These are phyloP conservation scores for Zoroaster sp. DNA, from an alignment of 53 echinoderm and acorn worm genomes.

Conservation along the genomic window DNA sequence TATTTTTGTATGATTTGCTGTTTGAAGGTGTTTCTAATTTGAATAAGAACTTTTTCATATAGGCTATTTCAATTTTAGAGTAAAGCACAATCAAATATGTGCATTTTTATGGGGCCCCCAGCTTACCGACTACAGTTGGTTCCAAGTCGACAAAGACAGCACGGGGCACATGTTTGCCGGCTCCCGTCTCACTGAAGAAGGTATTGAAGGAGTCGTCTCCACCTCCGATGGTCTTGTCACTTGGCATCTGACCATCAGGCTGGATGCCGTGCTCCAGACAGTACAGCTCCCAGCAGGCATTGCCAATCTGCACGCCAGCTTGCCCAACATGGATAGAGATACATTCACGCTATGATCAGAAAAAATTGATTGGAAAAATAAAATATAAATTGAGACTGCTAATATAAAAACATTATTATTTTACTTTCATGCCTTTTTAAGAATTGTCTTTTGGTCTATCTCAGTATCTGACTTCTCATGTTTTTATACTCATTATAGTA, in stretches of 20 bases:
- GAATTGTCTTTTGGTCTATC: no score
- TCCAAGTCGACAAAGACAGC: conserved; percentile 77
- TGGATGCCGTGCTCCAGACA: conserved; percentile 91
- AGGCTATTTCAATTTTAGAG: no score
- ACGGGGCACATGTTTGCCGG: conserved; percentile 59
- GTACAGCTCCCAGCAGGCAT: conserved; percentile 91
- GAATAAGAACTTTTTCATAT: no score
- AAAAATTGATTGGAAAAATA: not conserved
- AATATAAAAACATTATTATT: not conserved
- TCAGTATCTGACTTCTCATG: no score
- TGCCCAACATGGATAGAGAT: conserved; percentile 85
- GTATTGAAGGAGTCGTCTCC: conserved; percentile 68
- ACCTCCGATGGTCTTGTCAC: conserved; percentile 81
- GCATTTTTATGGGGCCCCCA: no score
- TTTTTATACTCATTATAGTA: no score
- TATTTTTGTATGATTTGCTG: no score
- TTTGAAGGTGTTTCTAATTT: no score
- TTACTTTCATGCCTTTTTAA: not conserved
- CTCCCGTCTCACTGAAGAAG: conserved; percentile 69
- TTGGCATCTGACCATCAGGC: conserved; percentile 89
- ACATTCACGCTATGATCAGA: conserved; percentile 70
- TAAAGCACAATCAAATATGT: no score
- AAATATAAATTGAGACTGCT: no score
- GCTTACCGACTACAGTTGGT: conserved; percentile 80
- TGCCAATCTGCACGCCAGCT: conserved; percentile 85